Evolutionary conservation across 2,888 invertebrate genomes (phyloP).

Genomic region (Marasmarcha lunaedactyla): DNA sequence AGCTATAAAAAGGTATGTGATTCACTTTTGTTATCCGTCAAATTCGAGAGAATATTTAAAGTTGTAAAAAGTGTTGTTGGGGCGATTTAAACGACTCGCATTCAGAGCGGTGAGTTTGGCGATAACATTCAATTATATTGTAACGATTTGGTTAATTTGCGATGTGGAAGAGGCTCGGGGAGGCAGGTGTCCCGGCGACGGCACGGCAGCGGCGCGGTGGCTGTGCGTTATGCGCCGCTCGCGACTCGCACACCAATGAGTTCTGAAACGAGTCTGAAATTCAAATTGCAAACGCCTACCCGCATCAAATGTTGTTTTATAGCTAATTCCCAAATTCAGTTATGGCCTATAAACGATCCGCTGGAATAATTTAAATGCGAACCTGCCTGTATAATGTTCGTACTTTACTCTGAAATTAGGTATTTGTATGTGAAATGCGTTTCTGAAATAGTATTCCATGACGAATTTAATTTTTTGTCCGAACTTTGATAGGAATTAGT

Average conservation of each 20-base stretch:
- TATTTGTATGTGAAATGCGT: conserved; percentile 71
- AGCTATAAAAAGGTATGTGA: background rate
- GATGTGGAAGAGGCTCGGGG: background rate
- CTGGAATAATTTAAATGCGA: conserved; percentile 69
- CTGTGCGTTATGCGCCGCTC: conserved; percentile 40
- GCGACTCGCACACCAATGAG: conserved; percentile 63
- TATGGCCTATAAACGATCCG: conserved; percentile 71
- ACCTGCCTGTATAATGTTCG: conserved; percentile 67
- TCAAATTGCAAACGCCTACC: conserved; percentile 67
- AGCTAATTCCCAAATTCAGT: conserved; percentile 71
- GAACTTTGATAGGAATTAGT: background rate
- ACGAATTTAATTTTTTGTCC: conserved; percentile 50
- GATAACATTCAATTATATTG: too few relatives aligned
- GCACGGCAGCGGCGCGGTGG: conserved; percentile 24
- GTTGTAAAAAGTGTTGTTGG: too few relatives aligned
- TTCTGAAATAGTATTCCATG: conserved; percentile 58
- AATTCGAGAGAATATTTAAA: too few relatives aligned
- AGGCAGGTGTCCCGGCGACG: conserved; percentile 10
- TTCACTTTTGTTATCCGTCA: background rate
- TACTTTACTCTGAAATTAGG: conserved; percentile 67
- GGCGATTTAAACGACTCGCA: too few relatives aligned
- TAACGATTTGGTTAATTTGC: too few relatives aligned
- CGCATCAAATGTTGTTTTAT: conserved; percentile 71
- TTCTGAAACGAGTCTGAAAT: conserved; percentile 56
- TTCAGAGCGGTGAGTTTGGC: too few relatives aligned